These are phyloP conservation scores for Ptychoptera contaminata DNA, from an alignment of 2,888 invertebrate species.

Conservation along the genomic window DNA sequence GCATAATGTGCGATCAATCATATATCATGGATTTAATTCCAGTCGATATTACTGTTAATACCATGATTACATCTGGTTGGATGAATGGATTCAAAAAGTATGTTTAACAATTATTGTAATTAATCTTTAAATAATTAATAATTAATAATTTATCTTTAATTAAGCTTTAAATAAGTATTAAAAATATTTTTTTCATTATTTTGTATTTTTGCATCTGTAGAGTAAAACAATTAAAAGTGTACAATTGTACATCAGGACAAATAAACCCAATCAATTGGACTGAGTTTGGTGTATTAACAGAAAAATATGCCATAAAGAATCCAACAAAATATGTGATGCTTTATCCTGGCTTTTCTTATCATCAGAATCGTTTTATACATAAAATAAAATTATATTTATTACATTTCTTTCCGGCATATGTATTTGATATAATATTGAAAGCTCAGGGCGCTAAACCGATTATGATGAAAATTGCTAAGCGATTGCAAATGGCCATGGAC, in stretches of 20 bases:
- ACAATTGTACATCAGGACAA: slow-evolving; percentile 83
- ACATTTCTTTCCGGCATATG: slow-evolving; percentile 72
- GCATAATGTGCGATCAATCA: slow-evolving; percentile 56
- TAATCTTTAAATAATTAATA: slow-evolving; percentile 50
- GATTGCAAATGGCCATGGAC: slow-evolving; percentile 60
- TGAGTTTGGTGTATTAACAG: slow-evolving; percentile 53
- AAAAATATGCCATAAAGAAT: slow-evolving; percentile 58
- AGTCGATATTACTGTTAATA: slow-evolving; percentile 82
- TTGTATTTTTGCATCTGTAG: slow-evolving; percentile 18
- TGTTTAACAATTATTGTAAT: no score
- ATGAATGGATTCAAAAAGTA: slow-evolving; percentile 33
- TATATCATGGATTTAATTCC: slow-evolving; percentile 79
- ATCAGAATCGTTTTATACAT: slow-evolving; percentile 56
- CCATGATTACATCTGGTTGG: slow-evolving; percentile 75
- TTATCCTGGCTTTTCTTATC: slow-evolving; percentile 66
- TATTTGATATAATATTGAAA: slow-evolving; percentile 57
- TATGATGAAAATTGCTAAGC: slow-evolving; percentile 69
- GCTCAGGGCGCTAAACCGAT: slow-evolving; percentile 69
- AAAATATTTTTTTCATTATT: no score
- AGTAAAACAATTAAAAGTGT: slow-evolving; percentile 46
- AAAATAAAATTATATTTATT: slow-evolving; percentile 56
- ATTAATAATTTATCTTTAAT: no score
- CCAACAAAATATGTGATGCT: slow-evolving; percentile 77
- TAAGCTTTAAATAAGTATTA: no score
- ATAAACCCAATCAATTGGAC: slow-evolving; percentile 79